Percentiles rank a stretch among this genome's conserved stretches.
Conservation (phyloP, 2,888 invertebrate genomes). For the Lycia hirtaria region DNA sequence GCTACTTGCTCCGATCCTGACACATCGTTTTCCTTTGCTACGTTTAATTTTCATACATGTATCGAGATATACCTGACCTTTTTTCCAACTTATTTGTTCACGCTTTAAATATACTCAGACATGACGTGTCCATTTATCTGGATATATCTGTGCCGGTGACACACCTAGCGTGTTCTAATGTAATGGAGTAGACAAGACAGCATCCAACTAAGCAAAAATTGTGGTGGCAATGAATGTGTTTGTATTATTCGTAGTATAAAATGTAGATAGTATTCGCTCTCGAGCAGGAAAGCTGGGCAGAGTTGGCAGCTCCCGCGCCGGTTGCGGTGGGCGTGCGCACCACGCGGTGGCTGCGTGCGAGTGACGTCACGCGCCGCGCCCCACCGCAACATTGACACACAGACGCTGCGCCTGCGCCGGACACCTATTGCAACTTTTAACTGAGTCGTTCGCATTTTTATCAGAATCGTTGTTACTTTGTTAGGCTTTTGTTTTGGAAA, state of each 20-base stretch:
- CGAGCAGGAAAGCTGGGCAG: conserved; percentile 37
- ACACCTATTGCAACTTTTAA: background rate
- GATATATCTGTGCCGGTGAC: too few species aligned
- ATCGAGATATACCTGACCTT: too few species aligned
- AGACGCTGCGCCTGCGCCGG: conserved; percentile 6
- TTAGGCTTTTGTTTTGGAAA: background rate
- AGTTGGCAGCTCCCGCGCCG: conserved; percentile 29
- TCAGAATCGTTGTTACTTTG: background rate
- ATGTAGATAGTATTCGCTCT: background rate
- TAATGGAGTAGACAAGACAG: too few species aligned
- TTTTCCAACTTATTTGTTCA: too few species aligned
- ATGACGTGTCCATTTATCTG: too few species aligned
- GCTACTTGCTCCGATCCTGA: too few species aligned
- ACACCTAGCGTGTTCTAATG: too few species aligned
- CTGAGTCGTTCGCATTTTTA: background rate
- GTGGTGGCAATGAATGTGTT: background rate
- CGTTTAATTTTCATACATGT: too few species aligned
- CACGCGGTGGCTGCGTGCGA: conserved; percentile 57
- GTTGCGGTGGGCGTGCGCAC: conserved; percentile 39
- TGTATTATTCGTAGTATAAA: background rate
- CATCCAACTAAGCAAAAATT: too few species aligned
- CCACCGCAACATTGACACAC: conserved; percentile 45
- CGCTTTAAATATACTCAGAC: too few species aligned
- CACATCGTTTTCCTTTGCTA: too few species aligned
- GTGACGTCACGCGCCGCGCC: conserved; percentile 43